Evolutionary conservation across 2,888 invertebrate species (phyloP).

Genomic region (Melitaea athalia): DNA sequence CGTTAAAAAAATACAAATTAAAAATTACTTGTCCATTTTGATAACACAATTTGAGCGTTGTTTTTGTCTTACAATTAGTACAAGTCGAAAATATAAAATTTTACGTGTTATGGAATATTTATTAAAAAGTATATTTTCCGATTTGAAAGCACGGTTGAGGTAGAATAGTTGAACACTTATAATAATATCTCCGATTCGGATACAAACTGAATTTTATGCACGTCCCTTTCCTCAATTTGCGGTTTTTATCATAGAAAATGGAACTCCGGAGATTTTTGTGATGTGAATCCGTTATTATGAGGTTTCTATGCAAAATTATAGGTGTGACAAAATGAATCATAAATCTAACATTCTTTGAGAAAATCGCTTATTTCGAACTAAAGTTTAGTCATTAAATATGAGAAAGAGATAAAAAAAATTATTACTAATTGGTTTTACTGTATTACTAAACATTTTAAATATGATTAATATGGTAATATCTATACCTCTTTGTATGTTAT

Average conservation of each 20-base stretch:
- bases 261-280: conserved; percentile 16
- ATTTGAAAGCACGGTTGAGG: not conserved
- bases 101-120: too few relatives aligned
- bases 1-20: too few relatives aligned
- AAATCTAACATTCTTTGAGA: conserved; percentile 19
- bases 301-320: conserved; percentile 35
- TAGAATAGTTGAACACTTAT: not conserved
- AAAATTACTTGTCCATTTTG: too few relatives aligned
- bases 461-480: not conserved
- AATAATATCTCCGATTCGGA: conserved; percentile 12
- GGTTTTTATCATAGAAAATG: conserved; percentile 27
- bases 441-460: not conserved
- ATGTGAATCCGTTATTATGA: conserved; percentile 36
- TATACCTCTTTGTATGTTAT: not conserved
- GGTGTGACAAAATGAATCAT: conserved; percentile 30
- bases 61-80: too few relatives aligned
- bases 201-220: not conserved
- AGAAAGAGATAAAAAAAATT: conserved; percentile 10
- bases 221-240: conserved; percentile 25
- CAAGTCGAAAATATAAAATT: too few relatives aligned
- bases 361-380: not conserved
- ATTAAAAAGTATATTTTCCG: not conserved
- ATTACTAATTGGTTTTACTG: not conserved
- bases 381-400: conserved; percentile 1
- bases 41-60: too few relatives aligned